phyloP scores from a whole-genome alignment of 2,113 vertebrate genomes.

The Noctilio leporinus region DNA sequence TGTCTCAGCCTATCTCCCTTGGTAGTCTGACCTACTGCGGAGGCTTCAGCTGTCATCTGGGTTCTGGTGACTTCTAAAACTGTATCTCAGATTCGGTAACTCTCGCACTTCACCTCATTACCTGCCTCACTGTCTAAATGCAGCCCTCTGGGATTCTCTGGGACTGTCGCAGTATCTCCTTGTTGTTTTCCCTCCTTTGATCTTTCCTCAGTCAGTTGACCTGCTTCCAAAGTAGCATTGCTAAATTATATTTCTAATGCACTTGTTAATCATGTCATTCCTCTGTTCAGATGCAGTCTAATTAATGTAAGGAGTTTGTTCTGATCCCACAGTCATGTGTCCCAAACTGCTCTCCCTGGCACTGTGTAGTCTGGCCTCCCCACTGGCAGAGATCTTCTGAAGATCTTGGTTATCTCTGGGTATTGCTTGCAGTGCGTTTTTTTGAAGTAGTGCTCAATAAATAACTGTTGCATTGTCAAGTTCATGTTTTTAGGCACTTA shows the following conservation, averaged over 20 bases:
- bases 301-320: not conserved
- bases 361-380: not conserved
- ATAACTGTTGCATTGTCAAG: not conserved
- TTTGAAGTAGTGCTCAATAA: constrained; percentile 1
- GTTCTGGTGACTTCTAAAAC: not conserved
- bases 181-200: not conserved
- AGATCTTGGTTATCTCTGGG: not conserved
- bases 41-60: not conserved
- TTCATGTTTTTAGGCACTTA: not conserved
- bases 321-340: not conserved
- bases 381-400: not conserved
- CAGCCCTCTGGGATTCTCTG: not conserved
- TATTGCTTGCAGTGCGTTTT: not conserved
- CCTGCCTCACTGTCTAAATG: not conserved
- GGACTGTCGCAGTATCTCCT: not conserved
- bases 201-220: not conserved
- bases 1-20: not conserved
- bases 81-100: not conserved
- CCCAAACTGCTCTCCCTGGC: not conserved
- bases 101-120: not conserved
- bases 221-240: not conserved
- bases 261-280: not conserved
- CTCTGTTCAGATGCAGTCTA: not conserved
- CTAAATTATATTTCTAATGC: not conserved
- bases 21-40: not conserved